These are phyloP conservation scores for Ephestia elutella DNA, from an alignment of 1,140 invertebrate genomes.

Conservation along the genomic window DNA sequence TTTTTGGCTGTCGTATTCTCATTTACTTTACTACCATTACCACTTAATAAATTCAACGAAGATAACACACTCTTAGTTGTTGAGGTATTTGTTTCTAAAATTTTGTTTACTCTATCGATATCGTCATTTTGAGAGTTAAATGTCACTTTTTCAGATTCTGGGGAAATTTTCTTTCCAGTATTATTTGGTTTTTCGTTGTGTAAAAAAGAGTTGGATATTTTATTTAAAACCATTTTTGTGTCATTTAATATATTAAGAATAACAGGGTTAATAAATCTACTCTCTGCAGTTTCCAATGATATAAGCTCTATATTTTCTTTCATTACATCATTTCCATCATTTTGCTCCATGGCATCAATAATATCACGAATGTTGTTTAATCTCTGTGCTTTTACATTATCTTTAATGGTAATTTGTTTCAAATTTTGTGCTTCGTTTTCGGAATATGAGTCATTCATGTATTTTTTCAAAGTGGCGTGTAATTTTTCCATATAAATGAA, in stretches of 20 bases:
- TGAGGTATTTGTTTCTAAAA: background rate
- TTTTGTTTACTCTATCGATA: background rate
- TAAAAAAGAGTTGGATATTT: background rate
- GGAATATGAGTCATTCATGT: background rate
- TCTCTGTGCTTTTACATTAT: conserved; percentile 26
- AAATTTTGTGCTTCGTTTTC: conserved; percentile 13
- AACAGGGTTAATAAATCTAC: background rate
- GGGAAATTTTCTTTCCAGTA: background rate
- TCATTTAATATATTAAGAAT: background rate
- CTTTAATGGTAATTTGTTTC: conserved; percentile 14
- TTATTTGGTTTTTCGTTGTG: background rate
- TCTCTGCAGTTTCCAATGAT: background rate
- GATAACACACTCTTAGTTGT: conserved; percentile 20
- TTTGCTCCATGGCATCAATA: conserved; percentile 45
- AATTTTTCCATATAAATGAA: conserved; percentile 45
- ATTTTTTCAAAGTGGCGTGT: conserved; percentile 33
- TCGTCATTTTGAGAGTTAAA: background rate
- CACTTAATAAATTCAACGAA: conserved; percentile 34
- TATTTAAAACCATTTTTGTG: background rate
- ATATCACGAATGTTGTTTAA: conserved; percentile 65
- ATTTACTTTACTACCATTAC: conserved; percentile 5
- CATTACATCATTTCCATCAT: conserved; percentile 13
- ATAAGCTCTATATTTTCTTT: background rate
- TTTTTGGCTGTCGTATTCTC: background rate
- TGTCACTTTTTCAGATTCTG: background rate